These are phyloP conservation scores for Ctenicera cuprea DNA, from an alignment of 2,888 invertebrate species.

Conservation along the genomic window DNA sequence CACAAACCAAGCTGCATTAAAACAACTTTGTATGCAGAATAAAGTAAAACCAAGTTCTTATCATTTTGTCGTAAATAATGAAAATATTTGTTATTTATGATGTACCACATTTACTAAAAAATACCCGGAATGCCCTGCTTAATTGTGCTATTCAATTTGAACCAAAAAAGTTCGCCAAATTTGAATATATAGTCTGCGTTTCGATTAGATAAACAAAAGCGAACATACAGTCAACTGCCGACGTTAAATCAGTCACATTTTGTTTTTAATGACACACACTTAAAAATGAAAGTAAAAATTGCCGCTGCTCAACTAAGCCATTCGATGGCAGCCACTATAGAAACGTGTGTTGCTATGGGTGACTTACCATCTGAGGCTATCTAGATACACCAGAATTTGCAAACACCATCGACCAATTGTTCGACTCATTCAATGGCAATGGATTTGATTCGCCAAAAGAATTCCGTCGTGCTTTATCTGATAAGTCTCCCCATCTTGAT, in stretches of 20 bases:
- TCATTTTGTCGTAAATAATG: no score
- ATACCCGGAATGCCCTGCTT: slow-evolving; percentile 40
- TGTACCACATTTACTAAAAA: slow-evolving; percentile 43
- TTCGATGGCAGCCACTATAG: background rate
- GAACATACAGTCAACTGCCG: background rate
- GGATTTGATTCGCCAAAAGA: background rate
- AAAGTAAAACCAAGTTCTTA: background rate
- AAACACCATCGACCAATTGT: background rate
- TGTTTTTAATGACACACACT: background rate
- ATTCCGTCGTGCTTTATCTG: slow-evolving; percentile 42
- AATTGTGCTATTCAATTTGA: slow-evolving; percentile 12
- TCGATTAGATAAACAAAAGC: slow-evolving; percentile 39
- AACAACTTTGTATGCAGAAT: background rate
- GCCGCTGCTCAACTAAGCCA: background rate
- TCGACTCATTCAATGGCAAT: slow-evolving; percentile 6
- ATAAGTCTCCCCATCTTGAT: slow-evolving; percentile 35
- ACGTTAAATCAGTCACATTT: background rate
- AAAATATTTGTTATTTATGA: background rate
- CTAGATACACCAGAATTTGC: slow-evolving; percentile 18
- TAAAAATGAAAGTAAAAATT: slow-evolving; percentile 26
- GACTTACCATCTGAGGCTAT: slow-evolving; percentile 3
- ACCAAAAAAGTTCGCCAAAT: background rate
- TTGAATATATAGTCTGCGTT: background rate
- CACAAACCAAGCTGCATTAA: background rate
- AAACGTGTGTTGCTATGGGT: background rate